Base-by-base conservation (phyloP, 30 jellyfish, hydroid and myxozoan genomes). In the Hydractinia echinata region DNA sequence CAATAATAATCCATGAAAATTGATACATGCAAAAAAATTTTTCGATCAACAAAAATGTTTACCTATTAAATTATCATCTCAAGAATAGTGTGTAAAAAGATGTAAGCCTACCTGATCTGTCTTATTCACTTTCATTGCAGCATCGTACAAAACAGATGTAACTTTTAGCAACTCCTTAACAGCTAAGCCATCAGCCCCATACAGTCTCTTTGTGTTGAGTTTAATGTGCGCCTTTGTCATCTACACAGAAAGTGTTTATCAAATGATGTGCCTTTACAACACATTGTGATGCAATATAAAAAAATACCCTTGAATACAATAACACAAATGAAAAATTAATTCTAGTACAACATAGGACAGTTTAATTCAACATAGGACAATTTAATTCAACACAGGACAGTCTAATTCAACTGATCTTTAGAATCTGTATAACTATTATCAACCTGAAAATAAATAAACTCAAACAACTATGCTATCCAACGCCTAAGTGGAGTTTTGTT, bases 171-270 rank as follows among this genome's bases (percentile, higher is more conserved):
- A 67, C 68, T 90, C 97, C 64, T 90, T 90, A 51, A 90, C 97
- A 55, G 97, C 97, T 69, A 83, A 85, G 5, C 97, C 97, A 90
- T 90, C 97, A 8, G 97, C 97, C 67, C 95, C 83, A 70, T 90
- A 90, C 16, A 90, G 76, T 84, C 85, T 90, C 56, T 90, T 90
- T 53, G 97, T 90, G 70, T 90, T 90, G 71, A 90, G 80, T 62
- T 85, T 85, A 21, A 90, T 90, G 56, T 90, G 95, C 18, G 97
- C 95, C 68, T 90, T 90, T 21, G 95, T 85, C 61, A 88, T 92
- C 97, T 90, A 44, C 8, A 88, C 62, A 15, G 4, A 55, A 77
- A 16, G 44, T 30, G 44, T 2, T 30, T 30, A 30, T 30, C 44
- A n/a, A 16, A 39, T n/a, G 11, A 10, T 13, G 21, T 16, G 15